Evolutionary conservation across 37 sponge, comb jelly and placozoan species (phyloP).

Genomic region (Diacarnus erythraeanus): DNA sequence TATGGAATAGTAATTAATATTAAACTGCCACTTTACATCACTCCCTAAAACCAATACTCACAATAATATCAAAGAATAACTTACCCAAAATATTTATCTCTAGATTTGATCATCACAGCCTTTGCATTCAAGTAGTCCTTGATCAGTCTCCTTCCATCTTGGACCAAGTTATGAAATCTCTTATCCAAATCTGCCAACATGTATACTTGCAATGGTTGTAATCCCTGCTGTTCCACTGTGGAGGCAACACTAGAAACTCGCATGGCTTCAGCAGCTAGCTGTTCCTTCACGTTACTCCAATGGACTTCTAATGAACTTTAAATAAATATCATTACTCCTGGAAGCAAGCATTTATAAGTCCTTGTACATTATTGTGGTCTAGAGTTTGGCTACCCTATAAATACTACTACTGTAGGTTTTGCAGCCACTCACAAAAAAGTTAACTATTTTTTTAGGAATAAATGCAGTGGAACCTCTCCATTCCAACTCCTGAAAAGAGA

Average conservation of each 20-base stretch:
- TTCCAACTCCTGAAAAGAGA: no score
- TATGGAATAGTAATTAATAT: neutral
- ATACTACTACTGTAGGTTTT: no score
- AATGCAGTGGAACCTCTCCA: no score
- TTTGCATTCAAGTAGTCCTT: slow-evolving; percentile 15
- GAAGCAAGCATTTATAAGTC: no score
- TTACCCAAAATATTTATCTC: slow-evolving; percentile 39
- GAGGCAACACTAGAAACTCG: slow-evolving; percentile 25
- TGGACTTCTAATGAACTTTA: slow-evolving; percentile 12
- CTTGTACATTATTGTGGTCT: no score
- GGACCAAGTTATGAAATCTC: slow-evolving; percentile 19
- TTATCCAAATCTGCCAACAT: slow-evolving; percentile 53
- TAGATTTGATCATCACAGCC: neutral
- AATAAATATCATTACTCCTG: no score
- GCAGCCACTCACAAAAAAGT: no score
- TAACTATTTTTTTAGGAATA: no score
- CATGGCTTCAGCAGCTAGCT: slow-evolving; percentile 34
- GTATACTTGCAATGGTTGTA: slow-evolving; percentile 50
- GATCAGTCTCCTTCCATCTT: slow-evolving; percentile 25
- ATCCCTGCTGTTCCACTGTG: slow-evolving; percentile 34
- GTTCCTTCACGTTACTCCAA: slow-evolving; percentile 29
- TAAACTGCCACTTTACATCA: neutral
- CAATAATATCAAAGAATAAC: neutral
- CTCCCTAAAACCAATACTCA: neutral
- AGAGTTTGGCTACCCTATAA: no score